Conservation (phyloP, 2,888 invertebrate species). For the Dorcus hopei region DNA sequence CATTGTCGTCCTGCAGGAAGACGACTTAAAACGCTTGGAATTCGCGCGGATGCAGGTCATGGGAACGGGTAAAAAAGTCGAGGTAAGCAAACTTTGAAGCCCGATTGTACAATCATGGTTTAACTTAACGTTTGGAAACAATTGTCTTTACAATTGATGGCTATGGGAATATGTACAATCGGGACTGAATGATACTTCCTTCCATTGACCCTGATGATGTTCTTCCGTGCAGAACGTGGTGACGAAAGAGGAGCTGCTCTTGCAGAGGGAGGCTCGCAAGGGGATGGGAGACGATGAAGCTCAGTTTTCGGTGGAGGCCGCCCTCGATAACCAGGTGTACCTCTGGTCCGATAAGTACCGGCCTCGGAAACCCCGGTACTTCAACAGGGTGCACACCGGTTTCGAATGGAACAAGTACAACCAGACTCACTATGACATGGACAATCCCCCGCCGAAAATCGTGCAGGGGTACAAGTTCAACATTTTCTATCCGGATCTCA, state of each 20-base stretch:
- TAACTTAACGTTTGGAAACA: too few relatives aligned
- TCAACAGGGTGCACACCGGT: slow-evolving; percentile 93
- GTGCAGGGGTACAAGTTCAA: slow-evolving; percentile 99
- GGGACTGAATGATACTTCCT: slow-evolving; percentile 1
- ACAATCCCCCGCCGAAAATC: slow-evolving; percentile 99
- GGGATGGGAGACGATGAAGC: slow-evolving; percentile 86
- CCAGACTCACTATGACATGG: slow-evolving; percentile 99
- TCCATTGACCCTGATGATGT: not conserved
- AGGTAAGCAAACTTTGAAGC: slow-evolving; percentile 35
- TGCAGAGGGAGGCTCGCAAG: slow-evolving; percentile 78
- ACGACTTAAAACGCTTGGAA: slow-evolving; percentile 72
- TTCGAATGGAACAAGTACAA: slow-evolving; percentile 99
- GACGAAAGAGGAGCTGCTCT: slow-evolving; percentile 57
- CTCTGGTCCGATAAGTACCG: slow-evolving; percentile 98
- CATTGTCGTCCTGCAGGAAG: slow-evolving; percentile 69
- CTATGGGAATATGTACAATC: too few relatives aligned
- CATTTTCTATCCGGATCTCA: slow-evolving; percentile 98
- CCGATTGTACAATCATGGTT: too few relatives aligned
- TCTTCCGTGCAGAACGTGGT: slow-evolving; percentile 36
- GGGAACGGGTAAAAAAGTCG: slow-evolving; percentile 58
- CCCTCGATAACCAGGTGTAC: slow-evolving; percentile 81
- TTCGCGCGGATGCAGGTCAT: slow-evolving; percentile 68
- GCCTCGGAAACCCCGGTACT: slow-evolving; percentile 95
- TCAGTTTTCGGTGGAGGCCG: slow-evolving; percentile 86
- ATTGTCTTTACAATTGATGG: too few relatives aligned